phyloP scores from a whole-genome alignment of 2,888 invertebrate genomes.

The Cantharis nigra region DNA sequence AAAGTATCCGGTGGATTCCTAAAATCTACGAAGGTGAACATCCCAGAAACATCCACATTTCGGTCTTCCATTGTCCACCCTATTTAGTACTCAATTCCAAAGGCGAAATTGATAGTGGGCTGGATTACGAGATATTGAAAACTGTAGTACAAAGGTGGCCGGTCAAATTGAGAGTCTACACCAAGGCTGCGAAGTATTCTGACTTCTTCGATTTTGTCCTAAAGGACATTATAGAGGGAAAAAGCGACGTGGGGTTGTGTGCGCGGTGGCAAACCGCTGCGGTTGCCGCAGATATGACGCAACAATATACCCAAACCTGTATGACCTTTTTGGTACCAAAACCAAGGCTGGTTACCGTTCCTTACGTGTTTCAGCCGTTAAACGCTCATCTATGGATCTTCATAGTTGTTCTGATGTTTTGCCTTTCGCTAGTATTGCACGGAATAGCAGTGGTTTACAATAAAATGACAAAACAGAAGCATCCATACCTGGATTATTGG shows the following conservation, averaged over 20 bases:
- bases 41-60: not conserved
- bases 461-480: not conserved
- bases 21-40: not conserved
- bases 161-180: not conserved
- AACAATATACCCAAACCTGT: not conserved
- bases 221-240: not conserved
- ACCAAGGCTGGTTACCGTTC: not conserved
- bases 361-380: not conserved
- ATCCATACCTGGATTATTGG: not conserved
- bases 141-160: not conserved
- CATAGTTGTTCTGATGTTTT: not conserved
- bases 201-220: not conserved
- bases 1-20: not conserved
- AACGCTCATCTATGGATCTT: not conserved
- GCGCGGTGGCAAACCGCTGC: not conserved
- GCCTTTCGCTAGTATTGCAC: not conserved
- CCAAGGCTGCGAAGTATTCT: not conserved
- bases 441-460: not conserved
- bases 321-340: not conserved
- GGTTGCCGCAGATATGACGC: not conserved
- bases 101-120: not conserved
- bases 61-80: not conserved
- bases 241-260: not conserved
- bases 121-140: not conserved
- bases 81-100: not conserved